These are phyloP conservation scores for Himantopus leucocephalus DNA, from an alignment of 2,113 vertebrate genomes.

Conservation along the genomic window DNA sequence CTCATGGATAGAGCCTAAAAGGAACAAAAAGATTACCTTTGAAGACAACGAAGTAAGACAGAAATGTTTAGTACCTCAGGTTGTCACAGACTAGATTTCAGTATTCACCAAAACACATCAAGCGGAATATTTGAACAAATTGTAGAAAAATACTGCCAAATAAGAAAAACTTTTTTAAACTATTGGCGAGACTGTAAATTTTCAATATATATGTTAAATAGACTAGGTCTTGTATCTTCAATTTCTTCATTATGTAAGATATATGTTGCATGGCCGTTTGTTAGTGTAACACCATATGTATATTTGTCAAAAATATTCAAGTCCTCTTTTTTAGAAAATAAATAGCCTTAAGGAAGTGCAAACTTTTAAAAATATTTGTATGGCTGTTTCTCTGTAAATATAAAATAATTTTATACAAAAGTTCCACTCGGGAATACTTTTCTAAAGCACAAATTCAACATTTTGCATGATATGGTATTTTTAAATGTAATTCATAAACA, in stretches of 20 bases:
- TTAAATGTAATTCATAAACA: constrained; percentile 22
- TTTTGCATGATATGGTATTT: neutral
- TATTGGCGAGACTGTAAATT: constrained; percentile 73
- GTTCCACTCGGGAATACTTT: constrained; percentile 49
- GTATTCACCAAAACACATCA: constrained; percentile 68
- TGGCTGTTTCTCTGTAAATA: constrained; percentile 60
- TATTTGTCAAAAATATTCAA: constrained; percentile 78
- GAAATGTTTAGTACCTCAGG: constrained; percentile 91
- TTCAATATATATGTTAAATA: constrained; percentile 76
- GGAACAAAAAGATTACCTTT: constrained; percentile 93
- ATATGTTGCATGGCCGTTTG: constrained; percentile 82
- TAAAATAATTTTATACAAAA: constrained; percentile 47
- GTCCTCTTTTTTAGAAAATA: constrained; percentile 81
- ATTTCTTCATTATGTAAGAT: constrained; percentile 77
- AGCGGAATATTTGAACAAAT: constrained; percentile 17
- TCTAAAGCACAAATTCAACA: neutral
- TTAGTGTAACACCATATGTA: constrained; percentile 76
- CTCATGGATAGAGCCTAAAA: constrained; percentile 97
- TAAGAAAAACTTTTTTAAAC: constrained; percentile 68
- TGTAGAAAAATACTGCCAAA: constrained; percentile 78
- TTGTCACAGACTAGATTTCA: constrained; percentile 78
- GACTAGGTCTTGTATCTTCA: constrained; percentile 76
- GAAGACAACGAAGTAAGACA: constrained; percentile 88
- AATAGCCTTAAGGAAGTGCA: constrained; percentile 80
- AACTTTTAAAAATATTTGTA: constrained; percentile 74